Conservation (phyloP, 2,113 vertebrate species). For the Leucosticte australis region DNA sequence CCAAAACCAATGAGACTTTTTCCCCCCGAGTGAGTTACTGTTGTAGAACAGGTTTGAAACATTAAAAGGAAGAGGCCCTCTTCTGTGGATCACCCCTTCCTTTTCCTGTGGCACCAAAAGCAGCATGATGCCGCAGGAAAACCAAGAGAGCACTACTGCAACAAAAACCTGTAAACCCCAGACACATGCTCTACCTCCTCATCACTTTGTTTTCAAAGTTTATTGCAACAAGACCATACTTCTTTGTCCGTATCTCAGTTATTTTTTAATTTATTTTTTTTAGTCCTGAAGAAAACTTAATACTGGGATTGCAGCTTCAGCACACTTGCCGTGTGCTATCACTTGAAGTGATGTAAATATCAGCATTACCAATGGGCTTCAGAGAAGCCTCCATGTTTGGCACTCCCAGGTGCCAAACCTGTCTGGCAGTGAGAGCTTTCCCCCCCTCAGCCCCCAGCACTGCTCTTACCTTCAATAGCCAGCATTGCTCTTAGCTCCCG, state of each 20-base stretch:
- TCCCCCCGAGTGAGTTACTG: not conserved
- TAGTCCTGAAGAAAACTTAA: not conserved
- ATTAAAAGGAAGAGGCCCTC: not conserved
- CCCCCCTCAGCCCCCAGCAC: slow-evolving; percentile 87
- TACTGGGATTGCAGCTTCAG: not conserved
- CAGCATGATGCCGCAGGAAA: not conserved
- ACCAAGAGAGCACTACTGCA: not conserved
- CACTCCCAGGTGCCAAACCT: not conserved
- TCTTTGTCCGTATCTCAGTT: fast-evolving
- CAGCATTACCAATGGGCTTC: not conserved
- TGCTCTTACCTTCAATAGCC: slow-evolving; percentile 96
- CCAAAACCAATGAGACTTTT: not conserved
- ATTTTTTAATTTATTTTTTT: no score
- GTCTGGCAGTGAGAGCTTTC: not conserved
- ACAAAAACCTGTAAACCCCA: not conserved
- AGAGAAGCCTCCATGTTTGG: not conserved
- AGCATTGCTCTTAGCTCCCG: slow-evolving; percentile 96
- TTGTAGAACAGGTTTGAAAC: not conserved
- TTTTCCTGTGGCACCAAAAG: not conserved
- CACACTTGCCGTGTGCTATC: not conserved
- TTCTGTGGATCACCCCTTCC: not conserved
- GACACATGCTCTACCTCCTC: not conserved
- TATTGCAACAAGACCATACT: not conserved
- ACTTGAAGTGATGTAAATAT: not conserved
- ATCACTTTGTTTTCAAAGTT: not conserved